Conservation (phyloP, 1,140 invertebrate genomes). For the Meteorus sp. region DNA sequence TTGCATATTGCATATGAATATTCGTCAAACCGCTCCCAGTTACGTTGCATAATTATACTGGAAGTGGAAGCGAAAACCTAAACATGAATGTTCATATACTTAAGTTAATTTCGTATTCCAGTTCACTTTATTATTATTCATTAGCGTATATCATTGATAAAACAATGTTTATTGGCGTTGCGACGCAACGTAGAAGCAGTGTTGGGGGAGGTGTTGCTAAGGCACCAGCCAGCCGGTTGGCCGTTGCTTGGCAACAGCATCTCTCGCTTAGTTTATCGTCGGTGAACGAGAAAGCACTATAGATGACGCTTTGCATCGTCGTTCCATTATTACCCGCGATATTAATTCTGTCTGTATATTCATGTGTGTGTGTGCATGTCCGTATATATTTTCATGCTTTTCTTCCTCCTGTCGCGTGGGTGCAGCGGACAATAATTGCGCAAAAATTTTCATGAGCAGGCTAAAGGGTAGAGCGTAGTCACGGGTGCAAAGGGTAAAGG, state of each 20-base stretch:
- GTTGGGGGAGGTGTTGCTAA: conserved; percentile 33
- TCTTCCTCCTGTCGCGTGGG: background rate
- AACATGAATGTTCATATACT: no score
- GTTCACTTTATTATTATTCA: conserved; percentile 6
- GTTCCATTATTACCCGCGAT: conserved; percentile 1
- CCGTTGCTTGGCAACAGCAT: conserved; percentile 51
- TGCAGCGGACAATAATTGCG: background rate
- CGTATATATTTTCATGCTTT: no score
- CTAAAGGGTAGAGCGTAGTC: no score
- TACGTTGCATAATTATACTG: no score
- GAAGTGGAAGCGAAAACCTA: no score
- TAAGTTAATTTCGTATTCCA: no score
- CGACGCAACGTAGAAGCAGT: background rate
- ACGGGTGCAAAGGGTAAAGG: background rate
- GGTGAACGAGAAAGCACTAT: conserved; percentile 8
- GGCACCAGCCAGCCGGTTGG: conserved; percentile 32
- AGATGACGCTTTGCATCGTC: conserved; percentile 18
- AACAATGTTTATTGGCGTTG: conserved; percentile 3
- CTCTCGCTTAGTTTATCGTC: conserved; percentile 26
- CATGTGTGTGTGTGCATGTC: no score
- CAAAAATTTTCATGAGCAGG: no score
- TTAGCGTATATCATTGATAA: conserved; percentile 5
- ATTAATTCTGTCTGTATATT: no score
- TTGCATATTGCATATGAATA: no score
- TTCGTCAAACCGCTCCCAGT: background rate